phyloP scores from a whole-genome alignment of 2,113 vertebrate species.

The Mungos mungo region DNA sequence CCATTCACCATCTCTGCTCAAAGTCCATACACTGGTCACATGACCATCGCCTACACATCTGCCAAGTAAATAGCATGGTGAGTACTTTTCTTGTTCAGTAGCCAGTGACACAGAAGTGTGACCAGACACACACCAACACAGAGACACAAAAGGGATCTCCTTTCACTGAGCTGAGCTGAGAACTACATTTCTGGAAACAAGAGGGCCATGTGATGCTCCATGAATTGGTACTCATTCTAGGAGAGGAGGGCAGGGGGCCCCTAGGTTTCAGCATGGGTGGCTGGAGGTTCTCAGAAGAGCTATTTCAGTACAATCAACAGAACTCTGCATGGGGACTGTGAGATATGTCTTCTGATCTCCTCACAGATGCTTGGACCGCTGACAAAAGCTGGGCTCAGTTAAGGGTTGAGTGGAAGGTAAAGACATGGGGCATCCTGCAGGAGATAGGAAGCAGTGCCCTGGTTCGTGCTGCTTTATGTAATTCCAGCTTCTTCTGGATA shows the following conservation, averaged over 20 bases:
- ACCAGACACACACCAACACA: neutral
- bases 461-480: neutral
- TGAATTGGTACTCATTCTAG: neutral
- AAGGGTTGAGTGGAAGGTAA: neutral
- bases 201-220: neutral
- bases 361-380: neutral
- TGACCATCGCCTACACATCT: neutral
- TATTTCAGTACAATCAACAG: neutral
- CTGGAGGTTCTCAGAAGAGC: neutral
- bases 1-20: neutral
- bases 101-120: neutral
- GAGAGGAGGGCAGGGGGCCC: neutral
- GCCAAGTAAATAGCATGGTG: neutral
- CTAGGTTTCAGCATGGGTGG: neutral
- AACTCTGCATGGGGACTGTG: neutral
- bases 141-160: neutral
- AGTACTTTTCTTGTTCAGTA: neutral
- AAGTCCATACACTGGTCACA: neutral
- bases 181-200: neutral
- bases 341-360: neutral
- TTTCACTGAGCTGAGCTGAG: neutral
- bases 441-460: neutral
- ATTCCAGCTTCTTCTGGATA: neutral
- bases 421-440: neutral
- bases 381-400: neutral